Evolutionary conservation across 1,140 invertebrate genomes (phyloP), one percentile per base, ranked within the genome.

Genomic region (Maniola jurtina): DNA sequence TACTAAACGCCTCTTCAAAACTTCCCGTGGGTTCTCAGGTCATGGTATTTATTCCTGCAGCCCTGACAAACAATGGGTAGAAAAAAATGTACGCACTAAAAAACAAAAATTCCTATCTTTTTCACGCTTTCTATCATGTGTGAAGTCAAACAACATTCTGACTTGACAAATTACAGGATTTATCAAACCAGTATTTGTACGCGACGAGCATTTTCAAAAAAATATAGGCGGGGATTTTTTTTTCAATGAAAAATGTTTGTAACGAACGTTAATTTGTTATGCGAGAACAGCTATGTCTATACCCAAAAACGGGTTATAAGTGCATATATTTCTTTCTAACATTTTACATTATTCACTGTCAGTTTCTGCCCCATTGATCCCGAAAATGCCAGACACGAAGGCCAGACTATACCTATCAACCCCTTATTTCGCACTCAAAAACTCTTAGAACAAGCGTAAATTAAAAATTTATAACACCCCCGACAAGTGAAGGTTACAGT

Each of bases 81-180:
- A 25, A 25, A 25, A n/a, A 25, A 25, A 25, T 25, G 25, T 25
- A 25, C 25, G 42, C 5, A 11, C 5, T 5, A 2, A 11, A 45
- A 45, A 45, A 45, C 11, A 45, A 45, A 45, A 45, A 45, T 45
- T 11, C 42, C 42, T 45, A 45, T 11, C 42, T 16, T 16, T 50
- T 52, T 52, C 6, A 9, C 14, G 6, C 48, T 14, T 16, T 52
- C 48, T 14, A 52, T 16, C 48, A 52, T 11, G 16, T 16, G 16
- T 25, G 15, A 25, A 52, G 48, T 52, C 48, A 25, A 52, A 25
- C 48, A 15, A 52, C 14, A 16, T 52, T 52, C 16, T 25, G 16
- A 52, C 7, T 52, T 52, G 48, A 52, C 48, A 52, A 52, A 52
- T 52, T 5, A 25, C 48, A 52, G 48, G 16, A 52, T 52, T 52